Conservation (phyloP, 2,797 vertebrate species). For the Garrulus glandarius region DNA sequence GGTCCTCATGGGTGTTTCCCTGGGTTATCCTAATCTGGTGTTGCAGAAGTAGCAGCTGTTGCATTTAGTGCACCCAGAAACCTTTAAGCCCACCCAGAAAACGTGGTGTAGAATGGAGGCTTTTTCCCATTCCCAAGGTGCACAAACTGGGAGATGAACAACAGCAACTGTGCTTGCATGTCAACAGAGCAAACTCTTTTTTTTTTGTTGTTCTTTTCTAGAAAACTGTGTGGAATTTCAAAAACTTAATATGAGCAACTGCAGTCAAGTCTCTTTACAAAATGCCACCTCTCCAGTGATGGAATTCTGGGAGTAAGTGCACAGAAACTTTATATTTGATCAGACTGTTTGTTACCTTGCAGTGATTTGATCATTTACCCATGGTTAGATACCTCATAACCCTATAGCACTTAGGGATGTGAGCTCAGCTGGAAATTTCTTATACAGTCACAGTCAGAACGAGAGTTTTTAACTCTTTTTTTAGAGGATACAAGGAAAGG, state of each 20-base stretch:
- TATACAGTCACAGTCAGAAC: not conserved
- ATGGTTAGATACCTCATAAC: not conserved
- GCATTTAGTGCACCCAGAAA: not conserved
- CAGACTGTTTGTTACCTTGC: not conserved
- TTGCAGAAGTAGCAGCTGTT: not conserved
- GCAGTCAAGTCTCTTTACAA: constrained; percentile 80
- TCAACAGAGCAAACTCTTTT: not conserved
- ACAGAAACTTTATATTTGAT: not conserved
- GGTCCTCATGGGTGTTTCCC: not conserved
- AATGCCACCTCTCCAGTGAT: constrained; percentile 96
- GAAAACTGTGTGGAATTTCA: constrained; percentile 95
- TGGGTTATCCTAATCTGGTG: not conserved
- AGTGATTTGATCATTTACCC: not conserved
- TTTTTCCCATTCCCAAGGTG: not conserved
- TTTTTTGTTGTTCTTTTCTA: constrained; percentile 64
- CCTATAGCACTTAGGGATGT: not conserved
- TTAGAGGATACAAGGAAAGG: not conserved
- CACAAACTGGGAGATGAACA: not conserved
- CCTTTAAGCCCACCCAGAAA: not conserved
- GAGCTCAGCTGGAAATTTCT: not conserved
- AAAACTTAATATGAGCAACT: constrained; percentile 91
- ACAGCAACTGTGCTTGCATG: not conserved
- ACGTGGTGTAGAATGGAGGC: fast-evolving
- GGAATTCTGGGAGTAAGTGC: constrained; percentile 99
- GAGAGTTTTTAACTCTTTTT: constrained; percentile 15